These are phyloP conservation scores for Ellobium chinense DNA, from an alignment of 2,888 invertebrate species.

Conservation along the genomic window DNA sequence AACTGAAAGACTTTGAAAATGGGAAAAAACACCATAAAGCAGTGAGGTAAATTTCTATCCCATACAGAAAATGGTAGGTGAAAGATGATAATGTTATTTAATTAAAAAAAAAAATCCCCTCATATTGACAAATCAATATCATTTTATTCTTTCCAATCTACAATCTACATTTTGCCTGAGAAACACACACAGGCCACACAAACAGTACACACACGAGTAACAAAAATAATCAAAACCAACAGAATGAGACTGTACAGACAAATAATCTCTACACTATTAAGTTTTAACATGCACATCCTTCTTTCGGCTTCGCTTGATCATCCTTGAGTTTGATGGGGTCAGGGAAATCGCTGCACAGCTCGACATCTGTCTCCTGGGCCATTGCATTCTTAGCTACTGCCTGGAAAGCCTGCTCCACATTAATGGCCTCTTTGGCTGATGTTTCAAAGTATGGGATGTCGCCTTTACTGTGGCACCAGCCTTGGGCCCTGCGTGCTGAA, in stretches of 20 bases:
- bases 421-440: constrained; percentile 98
- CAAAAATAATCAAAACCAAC: neutral
- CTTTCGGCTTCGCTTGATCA: constrained; percentile 68
- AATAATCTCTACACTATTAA: neutral
- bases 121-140: too few species aligned
- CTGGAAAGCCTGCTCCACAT: constrained; percentile 99
- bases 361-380: constrained; percentile 89
- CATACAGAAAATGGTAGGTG: too few species aligned
- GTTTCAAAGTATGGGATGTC: constrained; percentile 99
- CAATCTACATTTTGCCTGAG: too few species aligned
- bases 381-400: constrained; percentile 98
- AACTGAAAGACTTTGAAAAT: too few species aligned
- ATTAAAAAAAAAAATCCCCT: too few species aligned
- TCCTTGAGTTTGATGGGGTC: constrained; percentile 87
- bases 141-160: too few species aligned
- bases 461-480: constrained; percentile 99
- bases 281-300: constrained; percentile 31
- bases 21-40: too few species aligned
- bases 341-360: constrained; percentile 97
- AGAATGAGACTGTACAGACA: constrained; percentile 13
- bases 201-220: too few species aligned
- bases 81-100: too few species aligned
- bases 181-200: too few species aligned
- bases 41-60: too few species aligned
- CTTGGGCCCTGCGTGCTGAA: constrained; percentile 85